A percentile compares a stretch with the other conserved stretches of the same genome.
These are phyloP conservation scores for Chloroclystis v-ata DNA, from an alignment of 2,888 invertebrate species.

Conservation along the genomic window DNA sequence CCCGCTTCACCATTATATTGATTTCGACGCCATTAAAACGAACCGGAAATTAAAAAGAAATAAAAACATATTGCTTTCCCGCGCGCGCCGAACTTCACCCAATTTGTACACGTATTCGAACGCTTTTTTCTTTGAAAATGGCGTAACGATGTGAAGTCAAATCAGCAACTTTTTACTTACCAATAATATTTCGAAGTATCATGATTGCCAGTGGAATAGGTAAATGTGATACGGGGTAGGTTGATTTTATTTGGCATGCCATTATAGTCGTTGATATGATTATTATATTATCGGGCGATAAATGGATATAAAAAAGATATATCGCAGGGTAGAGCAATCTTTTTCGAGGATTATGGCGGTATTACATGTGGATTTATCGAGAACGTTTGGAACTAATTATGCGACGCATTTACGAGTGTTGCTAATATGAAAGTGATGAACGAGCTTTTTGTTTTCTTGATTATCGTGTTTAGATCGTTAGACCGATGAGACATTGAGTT, in stretches of 20 bases:
- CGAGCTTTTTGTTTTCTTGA: slow-evolving; percentile 22
- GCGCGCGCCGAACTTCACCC: slow-evolving; percentile 71
- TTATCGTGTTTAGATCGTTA: neutral
- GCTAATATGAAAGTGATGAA: slow-evolving; percentile 33
- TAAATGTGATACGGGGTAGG: slow-evolving; percentile 55
- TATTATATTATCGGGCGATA: slow-evolving; percentile 76
- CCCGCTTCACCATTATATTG: slow-evolving; percentile 72
- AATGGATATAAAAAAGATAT: slow-evolving; percentile 74
- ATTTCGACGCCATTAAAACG: slow-evolving; percentile 76
- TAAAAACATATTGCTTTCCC: slow-evolving; percentile 77
- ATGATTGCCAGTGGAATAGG: slow-evolving; percentile 31
- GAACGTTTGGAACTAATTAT: slow-evolving; percentile 46
- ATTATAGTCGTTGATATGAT: slow-evolving; percentile 75
- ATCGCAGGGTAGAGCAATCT: slow-evolving; percentile 63
- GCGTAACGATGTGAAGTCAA: slow-evolving; percentile 29
- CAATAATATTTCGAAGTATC: slow-evolving; percentile 14
- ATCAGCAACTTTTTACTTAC: slow-evolving; percentile 24
- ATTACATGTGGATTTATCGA: slow-evolving; percentile 70
- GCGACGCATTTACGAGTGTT: slow-evolving; percentile 38
- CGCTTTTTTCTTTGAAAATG: slow-evolving; percentile 47
- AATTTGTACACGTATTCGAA: slow-evolving; percentile 73
- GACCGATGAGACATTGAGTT: too few species aligned
- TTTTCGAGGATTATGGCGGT: slow-evolving; percentile 65
- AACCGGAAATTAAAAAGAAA: slow-evolving; percentile 77
- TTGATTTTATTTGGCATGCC: slow-evolving; percentile 75